Percentiles rank a stretch among this genome's conserved stretches.
Evolutionary conservation across 1,140 invertebrate species (phyloP).

Genomic region (Glossosoma conforme): DNA sequence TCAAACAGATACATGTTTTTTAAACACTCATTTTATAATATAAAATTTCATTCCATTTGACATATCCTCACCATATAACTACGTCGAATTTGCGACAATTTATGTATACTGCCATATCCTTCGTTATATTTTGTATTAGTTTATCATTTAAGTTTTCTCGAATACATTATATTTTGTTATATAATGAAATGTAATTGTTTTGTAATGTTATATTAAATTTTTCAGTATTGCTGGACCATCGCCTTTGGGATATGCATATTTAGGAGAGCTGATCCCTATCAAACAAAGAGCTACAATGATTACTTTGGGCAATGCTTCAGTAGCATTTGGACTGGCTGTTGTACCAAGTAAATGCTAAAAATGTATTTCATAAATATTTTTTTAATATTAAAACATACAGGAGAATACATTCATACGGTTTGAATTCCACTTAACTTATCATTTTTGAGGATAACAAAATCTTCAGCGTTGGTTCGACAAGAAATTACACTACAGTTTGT

Average conservation of each 20-base stretch:
- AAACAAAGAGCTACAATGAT: slow-evolving; percentile 20
- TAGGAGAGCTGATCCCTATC: slow-evolving; percentile 55
- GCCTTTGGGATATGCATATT: slow-evolving; percentile 53
- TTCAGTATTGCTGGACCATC: slow-evolving; percentile 52
- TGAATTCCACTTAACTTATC: no score
- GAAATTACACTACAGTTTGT: no score
- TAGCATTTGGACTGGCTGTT: slow-evolving; percentile 53
- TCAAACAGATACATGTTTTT: no score
- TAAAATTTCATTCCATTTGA: not conserved
- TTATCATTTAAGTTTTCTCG: no score
- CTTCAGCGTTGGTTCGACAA: no score
- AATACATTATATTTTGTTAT: not conserved
- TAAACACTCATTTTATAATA: not conserved
- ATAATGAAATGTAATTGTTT: not conserved
- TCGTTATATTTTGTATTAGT: not conserved
- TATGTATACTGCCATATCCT: not conserved
- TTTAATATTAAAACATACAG: no score
- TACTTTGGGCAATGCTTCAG: slow-evolving; percentile 53
- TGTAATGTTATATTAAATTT: slow-evolving; percentile 9
- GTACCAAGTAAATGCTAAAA: slow-evolving; percentile 45
- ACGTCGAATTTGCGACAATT: not conserved
- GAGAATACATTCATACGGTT: no score
- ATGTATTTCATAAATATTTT: not conserved
- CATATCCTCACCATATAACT: not conserved
- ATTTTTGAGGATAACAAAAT: no score